These are phyloP conservation scores for Ictalurus furcatus DNA, from an alignment of 2,113 vertebrate species.

Conservation along the genomic window DNA sequence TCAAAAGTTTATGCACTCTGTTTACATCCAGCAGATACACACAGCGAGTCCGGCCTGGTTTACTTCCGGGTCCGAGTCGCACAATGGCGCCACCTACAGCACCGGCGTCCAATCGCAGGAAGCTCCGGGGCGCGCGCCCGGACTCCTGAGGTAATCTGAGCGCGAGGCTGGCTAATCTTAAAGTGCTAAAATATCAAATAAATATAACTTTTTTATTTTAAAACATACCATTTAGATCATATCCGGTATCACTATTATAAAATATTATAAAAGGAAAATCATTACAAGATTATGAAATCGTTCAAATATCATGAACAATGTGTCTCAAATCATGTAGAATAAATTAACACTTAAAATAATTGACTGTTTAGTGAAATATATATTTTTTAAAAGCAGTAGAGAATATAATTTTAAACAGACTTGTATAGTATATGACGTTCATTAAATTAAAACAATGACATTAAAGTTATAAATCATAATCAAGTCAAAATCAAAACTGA, in stretches of 20 bases:
- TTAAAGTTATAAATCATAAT: not conserved
- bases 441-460: not conserved
- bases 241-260: not conserved
- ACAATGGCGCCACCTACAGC: not conserved
- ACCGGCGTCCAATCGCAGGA: not conserved
- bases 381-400: no score
- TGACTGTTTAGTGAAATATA: no score
- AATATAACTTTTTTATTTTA: not conserved
- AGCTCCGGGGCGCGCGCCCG: not conserved
- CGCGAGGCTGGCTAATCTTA: not conserved
- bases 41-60: not conserved
- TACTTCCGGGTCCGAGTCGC: not conserved
- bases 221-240: not conserved
- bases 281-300: no score
- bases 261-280: no score
- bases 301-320: no score
- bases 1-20: not conserved
- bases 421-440: not conserved
- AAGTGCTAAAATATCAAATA: not conserved
- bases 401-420: no score
- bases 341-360: not conserved
- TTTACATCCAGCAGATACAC: slow-evolving; percentile 8
- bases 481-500: not conserved
- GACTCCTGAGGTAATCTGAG: not conserved
- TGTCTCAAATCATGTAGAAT: not conserved